These are phyloP conservation scores for Chelon auratus DNA, from an alignment of 2,797 vertebrate species.

Conservation along the genomic window DNA sequence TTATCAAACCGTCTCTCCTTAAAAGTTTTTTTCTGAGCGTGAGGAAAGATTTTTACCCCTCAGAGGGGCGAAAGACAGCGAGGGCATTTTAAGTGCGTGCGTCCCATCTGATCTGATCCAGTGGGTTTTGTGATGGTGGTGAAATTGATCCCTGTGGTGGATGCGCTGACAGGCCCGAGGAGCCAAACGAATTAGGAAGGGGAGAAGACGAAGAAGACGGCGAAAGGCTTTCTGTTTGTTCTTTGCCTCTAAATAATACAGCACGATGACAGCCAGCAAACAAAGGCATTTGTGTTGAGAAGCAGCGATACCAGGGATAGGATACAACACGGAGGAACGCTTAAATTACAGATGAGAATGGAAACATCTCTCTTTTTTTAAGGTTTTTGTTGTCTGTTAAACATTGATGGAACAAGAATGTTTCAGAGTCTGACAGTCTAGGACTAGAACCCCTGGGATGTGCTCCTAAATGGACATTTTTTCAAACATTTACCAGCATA, in stretches of 20 bases:
- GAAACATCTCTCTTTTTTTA: conserved; percentile 37
- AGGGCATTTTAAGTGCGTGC: conserved; percentile 31
- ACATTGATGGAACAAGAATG: conserved; percentile 52
- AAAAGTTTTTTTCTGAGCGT: conserved; percentile 35
- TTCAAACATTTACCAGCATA: conserved; percentile 36
- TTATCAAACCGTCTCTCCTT: conserved; percentile 41
- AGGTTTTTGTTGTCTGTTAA: conserved; percentile 44
- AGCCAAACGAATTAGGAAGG: conserved; percentile 56
- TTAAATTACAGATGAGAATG: conserved; percentile 72
- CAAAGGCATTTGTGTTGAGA: conserved; percentile 67
- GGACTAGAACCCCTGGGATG: conserved; percentile 22
- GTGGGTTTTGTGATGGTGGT: conserved; percentile 45
- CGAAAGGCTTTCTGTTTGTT: conserved; percentile 66
- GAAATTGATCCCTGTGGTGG: conserved; percentile 72
- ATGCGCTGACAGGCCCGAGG: conserved; percentile 60
- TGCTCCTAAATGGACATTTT: no score
- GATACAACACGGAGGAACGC: conserved; percentile 47
- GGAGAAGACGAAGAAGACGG: conserved; percentile 51
- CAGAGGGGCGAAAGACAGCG: conserved; percentile 15
- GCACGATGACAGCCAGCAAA: conserved; percentile 66
- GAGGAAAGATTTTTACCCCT: conserved; percentile 19
- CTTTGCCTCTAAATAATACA: conserved; percentile 76
- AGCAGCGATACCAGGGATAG: conserved; percentile 37
- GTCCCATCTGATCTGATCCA: conserved; percentile 60
- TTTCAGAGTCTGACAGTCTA: conserved; percentile 29